Evolutionary conservation across 1,140 invertebrate species (phyloP), one percentile per base, ranked within the genome.

Genomic region (Drosophila pandora): DNA sequence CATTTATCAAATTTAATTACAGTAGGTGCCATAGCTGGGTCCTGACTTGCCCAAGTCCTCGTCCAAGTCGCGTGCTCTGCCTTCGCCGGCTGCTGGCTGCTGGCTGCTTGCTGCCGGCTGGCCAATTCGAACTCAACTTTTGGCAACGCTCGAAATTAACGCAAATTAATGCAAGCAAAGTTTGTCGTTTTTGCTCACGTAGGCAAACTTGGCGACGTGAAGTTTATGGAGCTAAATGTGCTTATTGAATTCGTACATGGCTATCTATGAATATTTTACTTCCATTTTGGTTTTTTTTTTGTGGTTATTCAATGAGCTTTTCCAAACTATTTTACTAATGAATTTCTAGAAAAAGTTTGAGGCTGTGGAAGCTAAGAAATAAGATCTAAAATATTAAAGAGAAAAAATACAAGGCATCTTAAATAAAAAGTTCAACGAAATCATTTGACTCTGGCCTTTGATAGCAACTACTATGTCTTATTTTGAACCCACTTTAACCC

Each of bases 1-100:
- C 74, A 76, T 77, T 77, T 77, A 76, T 77, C 74, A 77, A 77
- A 77, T 77, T 77, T 77, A 77, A 77, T 77, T 76, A 77, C 73
- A 61, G 37, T 76, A 49, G 62, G 62, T 68, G 71, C 41, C 13
- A 43, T 43, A 12, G 13, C 23, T 47, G 30, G 43, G 34, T 10
- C 39, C 22, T 41, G 39, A 23, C 39, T 39, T 22, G 58, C 34
- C 28, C 30, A 30, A 59, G 64, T 53, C 60, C 23, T 53, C 4
- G 41, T 43, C 41, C 41, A 53, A 37, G 60, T 55, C 30, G 32
- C 70, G 58, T 55, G 50, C 57, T 30, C 69, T 65, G 58, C 22
- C 22, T 32, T 21, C 34, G 8, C 6, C 32, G n/a, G 17, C 21
- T 23, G 0, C 57, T 48, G 2, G 32, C 25, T 28, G 25, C 25